Base-by-base conservation (phyloP, 1,140 invertebrate genomes). In the Drosophila sechellia region DNA sequence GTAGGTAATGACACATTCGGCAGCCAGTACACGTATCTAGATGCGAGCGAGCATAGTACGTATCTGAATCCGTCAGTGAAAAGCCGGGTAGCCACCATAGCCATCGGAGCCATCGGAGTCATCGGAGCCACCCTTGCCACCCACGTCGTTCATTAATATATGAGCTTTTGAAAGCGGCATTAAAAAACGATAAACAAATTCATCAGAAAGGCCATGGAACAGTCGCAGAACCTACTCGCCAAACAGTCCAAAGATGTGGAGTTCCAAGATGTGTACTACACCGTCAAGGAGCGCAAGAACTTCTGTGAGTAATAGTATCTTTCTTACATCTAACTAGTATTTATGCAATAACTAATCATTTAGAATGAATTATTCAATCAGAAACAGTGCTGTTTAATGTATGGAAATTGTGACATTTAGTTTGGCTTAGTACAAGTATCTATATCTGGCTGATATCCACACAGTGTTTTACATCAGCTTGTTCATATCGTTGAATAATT, bases 171-270 rank as follows among this genome's bases (percentile, higher is more conserved):
- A 63, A 71, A 68, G 40, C 49, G 20, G 64, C 48, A 84, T 71
- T 84, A 71, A 79, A 71, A 17, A 69, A 46, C 66, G 50, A 81
- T 73, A 65, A 81, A 55, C 39, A 45, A 42, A 66, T 39, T 11
- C 42, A 43, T 39, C 40, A 27, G 17, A 35, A 61, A 22, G 60
- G 37, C 40, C 55, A 92, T 92, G 90, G 91, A 92, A 12, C 55
- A 78, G 55, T 69, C 80, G 27, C 66, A 52, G 37, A 89, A 58
- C 31, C 53, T 89, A n/a, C 72, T 79, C 6, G 42, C 65, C 53
- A 91, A 91, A 37, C 81, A 79, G 49, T 79, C 87, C 46, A 92
- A 87, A 75, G 90, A 92, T 83, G 91, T 92, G 35, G 91, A 92
- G 56, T 92, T 92, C 49, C 91, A 92, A 69, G 91, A 92, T 66